Percentiles rank a stretch among this genome's conserved stretches.
phyloP scores from a whole-genome alignment of 2,888 invertebrate genomes.

The Nemoura dubitans region DNA sequence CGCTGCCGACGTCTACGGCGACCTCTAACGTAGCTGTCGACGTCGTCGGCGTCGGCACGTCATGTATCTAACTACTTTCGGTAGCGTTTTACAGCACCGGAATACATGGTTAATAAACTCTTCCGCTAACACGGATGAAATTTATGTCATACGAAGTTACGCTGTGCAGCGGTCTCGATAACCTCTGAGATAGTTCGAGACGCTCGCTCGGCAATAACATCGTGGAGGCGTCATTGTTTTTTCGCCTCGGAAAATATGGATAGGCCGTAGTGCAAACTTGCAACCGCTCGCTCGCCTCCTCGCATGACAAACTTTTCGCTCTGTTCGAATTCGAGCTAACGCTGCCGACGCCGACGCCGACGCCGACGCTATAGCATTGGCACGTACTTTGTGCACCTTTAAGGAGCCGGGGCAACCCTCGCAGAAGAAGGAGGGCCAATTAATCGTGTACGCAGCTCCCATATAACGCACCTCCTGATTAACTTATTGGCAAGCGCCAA shows the following conservation, averaged over 20 bases:
- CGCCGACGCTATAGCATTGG: no score
- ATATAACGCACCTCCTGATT: neutral
- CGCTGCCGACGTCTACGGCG: neutral
- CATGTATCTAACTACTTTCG: slow-evolving; percentile 4
- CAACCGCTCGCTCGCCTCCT: neutral
- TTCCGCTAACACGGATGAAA: neutral
- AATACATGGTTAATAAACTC: slow-evolving; percentile 12
- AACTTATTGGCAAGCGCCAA: slow-evolving; percentile 12
- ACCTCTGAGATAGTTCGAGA: neutral
- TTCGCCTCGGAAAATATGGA: neutral
- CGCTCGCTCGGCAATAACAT: neutral
- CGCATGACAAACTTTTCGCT: neutral
- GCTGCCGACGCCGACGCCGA: neutral
- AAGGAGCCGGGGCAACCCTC: neutral
- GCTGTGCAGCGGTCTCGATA: neutral
- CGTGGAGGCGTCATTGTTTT: neutral
- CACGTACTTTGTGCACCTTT: slow-evolving; percentile 2
- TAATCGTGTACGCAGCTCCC: neutral
- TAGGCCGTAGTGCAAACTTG: neutral
- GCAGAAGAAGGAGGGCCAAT: neutral
- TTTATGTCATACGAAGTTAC: slow-evolving; percentile 2
- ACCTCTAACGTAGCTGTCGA: neutral
- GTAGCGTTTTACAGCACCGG: neutral
- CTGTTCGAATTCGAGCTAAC: neutral
- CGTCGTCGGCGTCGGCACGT: slow-evolving; percentile 3